Percentiles rank a stretch among this genome's conserved stretches.
Evolutionary conservation across 2,113 vertebrate species (phyloP).

Genomic region (Clarias macrocephalus): DNA sequence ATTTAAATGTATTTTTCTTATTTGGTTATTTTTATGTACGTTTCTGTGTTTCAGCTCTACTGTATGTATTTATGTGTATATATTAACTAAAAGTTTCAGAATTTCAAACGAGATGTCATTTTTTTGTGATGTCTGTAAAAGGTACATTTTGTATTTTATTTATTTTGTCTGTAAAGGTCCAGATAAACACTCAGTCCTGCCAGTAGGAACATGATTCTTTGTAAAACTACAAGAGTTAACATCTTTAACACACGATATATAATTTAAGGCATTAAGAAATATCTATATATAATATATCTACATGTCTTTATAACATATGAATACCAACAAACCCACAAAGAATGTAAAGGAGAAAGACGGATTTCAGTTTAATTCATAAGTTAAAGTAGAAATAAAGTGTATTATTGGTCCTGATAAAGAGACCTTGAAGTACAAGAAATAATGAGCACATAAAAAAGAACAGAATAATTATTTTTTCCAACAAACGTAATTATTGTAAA

Average conservation of each 20-base stretch:
- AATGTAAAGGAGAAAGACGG: constrained; percentile 23
- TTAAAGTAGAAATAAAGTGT: constrained; percentile 45
- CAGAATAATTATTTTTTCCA: neutral
- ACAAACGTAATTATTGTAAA: neutral
- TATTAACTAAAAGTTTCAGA: neutral
- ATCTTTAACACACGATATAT: neutral
- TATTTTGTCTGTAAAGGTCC: neutral
- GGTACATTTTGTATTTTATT: no score
- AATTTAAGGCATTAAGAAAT: neutral
- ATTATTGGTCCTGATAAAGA: constrained; percentile 42
- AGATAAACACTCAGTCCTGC: neutral
- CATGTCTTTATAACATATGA: no score
- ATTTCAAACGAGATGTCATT: neutral
- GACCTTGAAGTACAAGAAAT: constrained; percentile 17
- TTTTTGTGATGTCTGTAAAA: neutral
- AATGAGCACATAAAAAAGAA: constrained; percentile 7
- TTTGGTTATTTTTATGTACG: no score
- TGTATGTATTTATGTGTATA: no score
- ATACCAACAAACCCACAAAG: neutral
- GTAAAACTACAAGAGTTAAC: no score
- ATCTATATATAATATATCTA: no score
- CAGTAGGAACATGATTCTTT: neutral
- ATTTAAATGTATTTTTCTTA: neutral
- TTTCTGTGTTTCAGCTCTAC: no score
- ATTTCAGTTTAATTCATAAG: constrained; percentile 54